Base-by-base conservation (phyloP, 2,888 invertebrate genomes). In the Drosophila putrida region DNA sequence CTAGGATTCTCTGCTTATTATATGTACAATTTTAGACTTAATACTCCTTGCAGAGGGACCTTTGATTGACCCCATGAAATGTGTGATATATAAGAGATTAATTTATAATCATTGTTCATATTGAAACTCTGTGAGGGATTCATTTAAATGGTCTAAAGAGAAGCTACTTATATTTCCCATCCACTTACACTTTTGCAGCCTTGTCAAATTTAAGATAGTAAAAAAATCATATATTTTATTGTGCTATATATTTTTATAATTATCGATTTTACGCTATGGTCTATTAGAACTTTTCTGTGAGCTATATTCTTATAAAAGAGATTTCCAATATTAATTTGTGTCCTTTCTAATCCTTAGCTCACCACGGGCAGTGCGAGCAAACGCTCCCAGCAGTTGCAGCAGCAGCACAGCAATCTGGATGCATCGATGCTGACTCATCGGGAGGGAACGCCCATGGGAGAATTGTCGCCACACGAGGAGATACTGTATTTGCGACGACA, bases 401-500 rank as follows among this genome's bases (percentile, higher is more conserved):
- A 79, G 63, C 62, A 78, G 11, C 75, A 82, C 15, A 87, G 88
- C 69, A 88, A 88, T 69, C 71, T 89, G 74, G 92, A 92, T 51
- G 80, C 71, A 49, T 89, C 91, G 33, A 61, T 91, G 65, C 54
- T 89, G 47, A 76, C 78, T 13, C 90, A 91, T 51, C 95, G 96
- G 91, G 95, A 95, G 89, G 94, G 94, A 60, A 96, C 96, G 28
- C 96, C 96, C 33, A 93, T 94, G 88, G 94, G 94, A 33, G 96
- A 96, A 89, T 93, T 95, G 61, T 93, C 96, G 71, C 95, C 95
- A 8, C 93, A 96, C 71, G 97, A 97, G 92, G 97, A 97, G 93
- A 94, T 97, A 61, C 94, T 96, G 46, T 96, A 97, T 93, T 94
- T 98, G 85, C 94, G 97, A 70, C 94, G 96, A 51, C 98, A 98